phyloP scores from a whole-genome alignment of 2,797 vertebrate genomes.

The Pachyuromys duprasi region DNA sequence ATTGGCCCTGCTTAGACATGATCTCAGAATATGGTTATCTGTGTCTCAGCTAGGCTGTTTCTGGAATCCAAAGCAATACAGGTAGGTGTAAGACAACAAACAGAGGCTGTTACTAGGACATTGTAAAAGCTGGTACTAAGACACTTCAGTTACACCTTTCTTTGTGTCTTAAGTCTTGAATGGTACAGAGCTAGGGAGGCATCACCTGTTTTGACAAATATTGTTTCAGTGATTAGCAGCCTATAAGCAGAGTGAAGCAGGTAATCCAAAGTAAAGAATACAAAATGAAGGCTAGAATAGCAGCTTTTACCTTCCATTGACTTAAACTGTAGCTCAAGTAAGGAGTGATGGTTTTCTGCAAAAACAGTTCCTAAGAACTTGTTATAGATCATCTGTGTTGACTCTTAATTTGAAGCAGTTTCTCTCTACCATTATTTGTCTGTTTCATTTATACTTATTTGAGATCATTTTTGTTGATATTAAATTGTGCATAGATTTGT shows the following conservation, averaged over 20 bases:
- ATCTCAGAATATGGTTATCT: background rate
- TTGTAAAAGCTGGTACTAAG: background rate
- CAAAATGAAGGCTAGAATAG: background rate
- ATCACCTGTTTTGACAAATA: background rate
- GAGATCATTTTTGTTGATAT: background rate
- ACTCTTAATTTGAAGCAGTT: background rate
- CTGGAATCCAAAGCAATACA: background rate
- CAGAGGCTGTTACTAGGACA: background rate
- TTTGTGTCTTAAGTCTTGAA: background rate
- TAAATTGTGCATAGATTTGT: background rate
- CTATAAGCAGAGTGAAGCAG: background rate
- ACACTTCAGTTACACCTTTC: background rate
- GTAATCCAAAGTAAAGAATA: background rate
- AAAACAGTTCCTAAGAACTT: background rate
- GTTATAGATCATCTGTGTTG: background rate
- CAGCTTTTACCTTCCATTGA: background rate
- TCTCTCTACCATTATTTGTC: background rate
- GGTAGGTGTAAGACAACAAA: background rate
- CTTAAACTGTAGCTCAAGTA: background rate
- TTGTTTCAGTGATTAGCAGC: background rate
- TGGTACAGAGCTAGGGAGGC: too few species aligned
- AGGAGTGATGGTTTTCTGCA: background rate
- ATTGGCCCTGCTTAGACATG: background rate
- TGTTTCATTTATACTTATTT: background rate
- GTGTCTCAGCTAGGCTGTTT: background rate